phyloP scores from a whole-genome alignment of 2,888 invertebrate genomes.

The Pseudolycoriella hygida region DNA sequence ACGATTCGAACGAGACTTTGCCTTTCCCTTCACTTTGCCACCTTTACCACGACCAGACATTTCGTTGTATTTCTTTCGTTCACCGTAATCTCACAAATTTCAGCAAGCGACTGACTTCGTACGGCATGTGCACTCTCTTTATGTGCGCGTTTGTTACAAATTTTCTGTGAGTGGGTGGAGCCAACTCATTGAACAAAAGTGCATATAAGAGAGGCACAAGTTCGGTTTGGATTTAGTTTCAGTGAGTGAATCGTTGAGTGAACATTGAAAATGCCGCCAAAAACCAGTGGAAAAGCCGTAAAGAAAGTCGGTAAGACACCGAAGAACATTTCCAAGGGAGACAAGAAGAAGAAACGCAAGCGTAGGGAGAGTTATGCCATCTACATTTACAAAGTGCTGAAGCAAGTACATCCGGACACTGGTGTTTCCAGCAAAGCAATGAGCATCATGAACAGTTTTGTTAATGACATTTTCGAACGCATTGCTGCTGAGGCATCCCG shows the following conservation, averaged over 20 bases:
- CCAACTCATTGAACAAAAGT: no score
- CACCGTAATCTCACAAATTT: no score
- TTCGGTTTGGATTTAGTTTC: neutral
- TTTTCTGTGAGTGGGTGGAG: no score
- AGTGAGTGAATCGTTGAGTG: neutral
- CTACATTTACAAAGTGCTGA: constrained; percentile 43
- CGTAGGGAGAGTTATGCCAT: constrained; percentile 39
- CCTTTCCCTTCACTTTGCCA: no score
- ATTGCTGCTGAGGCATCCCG: constrained; percentile 48
- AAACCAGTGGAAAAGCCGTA: constrained; percentile 27
- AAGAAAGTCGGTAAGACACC: constrained; percentile 38
- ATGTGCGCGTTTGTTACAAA: no score
- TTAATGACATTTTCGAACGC: constrained; percentile 55
- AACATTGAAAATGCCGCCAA: constrained; percentile 21
- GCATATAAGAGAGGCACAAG: neutral
- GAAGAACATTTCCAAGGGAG: constrained; percentile 36
- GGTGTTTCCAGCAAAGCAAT: constrained; percentile 53
- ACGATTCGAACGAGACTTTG: no score
- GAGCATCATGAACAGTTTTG: constrained; percentile 57
- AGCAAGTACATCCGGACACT: constrained; percentile 41
- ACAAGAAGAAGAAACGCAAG: constrained; percentile 38
- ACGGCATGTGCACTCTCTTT: neutral
- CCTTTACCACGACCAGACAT: no score
- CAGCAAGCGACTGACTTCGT: neutral
- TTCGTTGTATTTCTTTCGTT: no score